Evolutionary conservation across 2,888 invertebrate genomes (phyloP).

Genomic region (Lampropteryx suffumata): DNA sequence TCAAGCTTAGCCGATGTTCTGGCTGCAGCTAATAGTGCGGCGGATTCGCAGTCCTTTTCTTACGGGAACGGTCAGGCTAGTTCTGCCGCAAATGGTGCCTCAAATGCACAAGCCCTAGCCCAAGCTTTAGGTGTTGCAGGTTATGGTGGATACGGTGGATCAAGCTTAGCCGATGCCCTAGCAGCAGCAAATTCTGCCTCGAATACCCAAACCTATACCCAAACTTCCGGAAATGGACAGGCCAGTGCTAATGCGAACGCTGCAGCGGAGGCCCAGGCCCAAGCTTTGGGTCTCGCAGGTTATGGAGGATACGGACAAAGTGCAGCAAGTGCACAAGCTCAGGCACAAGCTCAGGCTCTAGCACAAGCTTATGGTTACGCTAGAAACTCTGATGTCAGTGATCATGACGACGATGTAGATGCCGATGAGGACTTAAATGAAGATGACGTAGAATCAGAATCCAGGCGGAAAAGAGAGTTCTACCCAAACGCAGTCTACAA

Average conservation of each 20-base stretch:
- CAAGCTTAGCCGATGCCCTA: no score
- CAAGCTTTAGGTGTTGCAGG: background rate
- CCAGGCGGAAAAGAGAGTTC: conserved; percentile 8
- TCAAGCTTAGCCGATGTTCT: background rate
- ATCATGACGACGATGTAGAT: background rate
- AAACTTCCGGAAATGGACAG: no score
- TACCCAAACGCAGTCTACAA: background rate
- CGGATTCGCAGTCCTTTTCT: no score
- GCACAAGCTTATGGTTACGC: background rate
- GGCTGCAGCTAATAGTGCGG: no score
- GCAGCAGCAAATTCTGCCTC: no score
- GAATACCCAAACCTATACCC: no score
- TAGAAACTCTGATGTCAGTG: background rate
- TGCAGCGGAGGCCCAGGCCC: no score
- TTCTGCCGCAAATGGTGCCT: background rate
- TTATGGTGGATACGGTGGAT: no score
- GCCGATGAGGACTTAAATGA: conserved; percentile 9
- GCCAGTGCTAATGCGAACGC: no score
- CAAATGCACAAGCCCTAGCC: background rate
- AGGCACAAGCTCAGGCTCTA: background rate
- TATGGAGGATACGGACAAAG: background rate
- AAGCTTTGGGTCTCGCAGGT: background rate
- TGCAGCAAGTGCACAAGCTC: no score
- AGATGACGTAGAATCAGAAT: background rate
- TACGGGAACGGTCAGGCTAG: background rate